Evolutionary conservation across 2,797 vertebrate species (phyloP).

Genomic region (Darevskia mixta): DNA sequence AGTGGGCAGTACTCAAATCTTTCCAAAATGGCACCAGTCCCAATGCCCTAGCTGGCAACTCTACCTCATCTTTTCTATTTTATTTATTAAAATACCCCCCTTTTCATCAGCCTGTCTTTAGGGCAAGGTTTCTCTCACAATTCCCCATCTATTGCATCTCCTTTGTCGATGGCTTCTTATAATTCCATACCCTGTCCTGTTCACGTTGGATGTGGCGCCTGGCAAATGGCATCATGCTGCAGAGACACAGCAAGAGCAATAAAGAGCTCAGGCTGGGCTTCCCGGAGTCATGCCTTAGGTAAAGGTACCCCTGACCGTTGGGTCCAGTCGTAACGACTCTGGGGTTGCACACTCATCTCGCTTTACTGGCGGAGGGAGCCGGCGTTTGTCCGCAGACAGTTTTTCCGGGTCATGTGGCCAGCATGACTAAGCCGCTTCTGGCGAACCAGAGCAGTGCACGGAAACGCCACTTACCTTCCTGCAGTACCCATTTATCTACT

Average conservation of each 20-base stretch:
- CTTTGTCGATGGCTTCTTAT: neutral
- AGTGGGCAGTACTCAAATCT: neutral
- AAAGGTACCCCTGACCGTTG: too few relatives aligned
- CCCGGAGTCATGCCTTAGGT: neutral
- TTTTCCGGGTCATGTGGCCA: too few relatives aligned
- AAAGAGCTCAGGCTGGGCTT: neutral
- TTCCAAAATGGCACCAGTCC: neutral
- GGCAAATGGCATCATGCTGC: neutral
- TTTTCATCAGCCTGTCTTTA: neutral
- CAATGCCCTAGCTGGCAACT: neutral
- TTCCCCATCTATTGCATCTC: neutral
- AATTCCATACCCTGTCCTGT: neutral
- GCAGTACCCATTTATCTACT: too few relatives aligned
- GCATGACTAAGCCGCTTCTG: too few relatives aligned
- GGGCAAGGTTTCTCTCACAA: neutral
- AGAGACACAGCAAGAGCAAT: neutral
- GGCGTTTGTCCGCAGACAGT: too few relatives aligned
- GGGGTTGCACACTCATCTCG: too few relatives aligned
- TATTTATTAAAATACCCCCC: neutral
- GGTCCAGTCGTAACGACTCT: too few relatives aligned
- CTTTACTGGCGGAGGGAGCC: too few relatives aligned
- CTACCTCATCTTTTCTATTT: neutral
- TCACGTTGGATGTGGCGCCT: too few relatives aligned
- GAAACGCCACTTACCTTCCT: too few relatives aligned
- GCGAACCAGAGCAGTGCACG: too few relatives aligned